A percentile compares a stretch with the other conserved stretches of the same genome.
Evolutionary conservation across 2,888 invertebrate species (phyloP).

Genomic region (Boloria selene): DNA sequence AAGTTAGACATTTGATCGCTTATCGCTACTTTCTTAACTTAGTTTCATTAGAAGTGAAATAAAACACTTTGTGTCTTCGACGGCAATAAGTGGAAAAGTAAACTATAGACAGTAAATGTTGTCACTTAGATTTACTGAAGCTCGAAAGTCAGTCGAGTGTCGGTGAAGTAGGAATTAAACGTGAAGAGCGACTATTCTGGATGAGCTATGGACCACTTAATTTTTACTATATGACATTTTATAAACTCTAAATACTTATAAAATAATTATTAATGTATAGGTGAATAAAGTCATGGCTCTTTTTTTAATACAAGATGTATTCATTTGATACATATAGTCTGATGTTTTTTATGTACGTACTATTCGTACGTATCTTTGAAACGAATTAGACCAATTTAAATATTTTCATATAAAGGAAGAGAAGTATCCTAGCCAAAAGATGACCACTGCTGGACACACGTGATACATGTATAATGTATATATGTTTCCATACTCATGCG

Average conservation of each 20-base stretch:
- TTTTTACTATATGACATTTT: slow-evolving; percentile 7
- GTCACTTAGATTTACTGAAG: not conserved
- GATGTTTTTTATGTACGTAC: no score
- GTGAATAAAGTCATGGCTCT: no score
- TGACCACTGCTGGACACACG: no score
- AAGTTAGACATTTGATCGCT: slow-evolving; percentile 20
- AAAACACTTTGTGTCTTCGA: slow-evolving; percentile 28
- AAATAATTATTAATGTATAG: no score
- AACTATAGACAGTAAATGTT: not conserved
- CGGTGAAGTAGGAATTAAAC: not conserved
- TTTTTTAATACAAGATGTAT: no score
- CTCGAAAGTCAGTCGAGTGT: not conserved
- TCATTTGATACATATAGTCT: no score
- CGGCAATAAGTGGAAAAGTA: slow-evolving; percentile 6
- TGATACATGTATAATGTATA: no score
- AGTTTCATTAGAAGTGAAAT: slow-evolving; percentile 30
- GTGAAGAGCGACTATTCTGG: not conserved
- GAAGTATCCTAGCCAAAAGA: no score
- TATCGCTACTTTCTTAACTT: slow-evolving; percentile 29
- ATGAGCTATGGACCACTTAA: not conserved
- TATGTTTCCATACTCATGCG: no score
- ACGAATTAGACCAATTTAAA: not conserved
- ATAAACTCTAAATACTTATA: not conserved
- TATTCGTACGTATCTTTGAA: no score
- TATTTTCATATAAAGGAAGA: no score